phyloP scores from a whole-genome alignment of 2,113 vertebrate genomes.

The Columba janthina region DNA sequence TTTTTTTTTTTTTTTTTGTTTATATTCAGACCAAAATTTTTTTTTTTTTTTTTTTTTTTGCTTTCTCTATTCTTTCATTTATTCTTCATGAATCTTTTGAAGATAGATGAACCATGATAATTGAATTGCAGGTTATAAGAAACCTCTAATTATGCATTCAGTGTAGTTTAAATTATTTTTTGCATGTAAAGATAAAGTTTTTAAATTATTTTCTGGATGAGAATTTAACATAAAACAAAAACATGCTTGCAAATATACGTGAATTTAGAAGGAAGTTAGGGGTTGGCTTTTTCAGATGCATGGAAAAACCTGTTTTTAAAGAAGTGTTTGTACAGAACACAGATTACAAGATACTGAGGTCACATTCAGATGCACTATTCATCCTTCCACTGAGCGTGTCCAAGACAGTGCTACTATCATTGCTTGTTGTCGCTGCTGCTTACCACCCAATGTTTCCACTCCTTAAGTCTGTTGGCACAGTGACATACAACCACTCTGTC shows the following conservation, averaged over 20 bases:
- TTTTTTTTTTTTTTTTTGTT: no score
- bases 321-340: neutral
- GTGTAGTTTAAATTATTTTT: neutral
- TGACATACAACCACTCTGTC: neutral
- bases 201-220: neutral
- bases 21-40: no score
- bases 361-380: neutral
- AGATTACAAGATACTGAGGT: neutral
- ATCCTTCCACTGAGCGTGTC: neutral
- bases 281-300: neutral
- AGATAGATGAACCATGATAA: neutral
- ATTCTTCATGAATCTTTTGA: constrained; percentile 1
- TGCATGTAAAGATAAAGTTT: neutral
- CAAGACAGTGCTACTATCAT: neutral
- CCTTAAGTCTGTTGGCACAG: neutral
- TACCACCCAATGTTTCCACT: neutral
- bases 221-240: neutral
- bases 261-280: neutral
- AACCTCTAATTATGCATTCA: neutral
- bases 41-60: neutral
- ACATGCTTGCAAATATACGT: neutral
- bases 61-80: neutral
- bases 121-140: neutral
- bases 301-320: neutral
- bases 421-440: neutral